Base-by-base conservation (phyloP, 2,797 vertebrate species). In the Limosa lapponica region DNA sequence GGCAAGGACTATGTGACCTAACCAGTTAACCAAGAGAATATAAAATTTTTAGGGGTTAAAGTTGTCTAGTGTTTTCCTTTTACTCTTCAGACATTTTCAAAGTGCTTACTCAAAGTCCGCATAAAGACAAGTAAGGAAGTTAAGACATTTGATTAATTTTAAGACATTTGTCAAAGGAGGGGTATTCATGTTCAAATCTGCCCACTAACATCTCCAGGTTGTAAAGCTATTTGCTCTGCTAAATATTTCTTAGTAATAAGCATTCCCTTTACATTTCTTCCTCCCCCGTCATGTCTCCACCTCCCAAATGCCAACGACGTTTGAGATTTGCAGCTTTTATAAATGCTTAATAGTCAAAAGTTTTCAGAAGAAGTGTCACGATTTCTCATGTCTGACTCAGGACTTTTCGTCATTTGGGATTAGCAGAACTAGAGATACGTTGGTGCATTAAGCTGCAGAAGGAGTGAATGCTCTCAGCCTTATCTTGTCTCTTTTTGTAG, bases 281-380 rank as follows among this genome's bases (percentile, higher is more conserved):
- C 46, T 82, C 37, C 44, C 14, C 22, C 58, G 37, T 20, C 27
- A 67, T 1, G 0, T 49, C 51, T 36, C 16, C 6, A 73, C 19
- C 49, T 83, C 72, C 14, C 15, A 94, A 93, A 95, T 78, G 34
- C 16, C 72, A 90, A 95, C 80, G 82, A 91, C 34, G 82, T 69
- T 57, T 71, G 49, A 88, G 36, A 57, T 46, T 73, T 52, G 41
- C 22, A 70, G 54, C 43, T 87, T 95, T 80, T 86, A 64, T 44
- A 67, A 71, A 66, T 0, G 0, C 54, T 61, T 73, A 73, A 54
- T 43, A 93, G 64, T 65, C 55, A 46, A 30, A 64, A 61, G 7
- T 36, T 88, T 85, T 90, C 13, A 69, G 64, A 78, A 85, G 30
- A 80, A 70, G 23, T 54, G 19, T 69, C 75, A 88, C 0, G 1